phyloP scores from a whole-genome alignment of 1,140 invertebrate genomes.

The Procambarus virginalis region DNA sequence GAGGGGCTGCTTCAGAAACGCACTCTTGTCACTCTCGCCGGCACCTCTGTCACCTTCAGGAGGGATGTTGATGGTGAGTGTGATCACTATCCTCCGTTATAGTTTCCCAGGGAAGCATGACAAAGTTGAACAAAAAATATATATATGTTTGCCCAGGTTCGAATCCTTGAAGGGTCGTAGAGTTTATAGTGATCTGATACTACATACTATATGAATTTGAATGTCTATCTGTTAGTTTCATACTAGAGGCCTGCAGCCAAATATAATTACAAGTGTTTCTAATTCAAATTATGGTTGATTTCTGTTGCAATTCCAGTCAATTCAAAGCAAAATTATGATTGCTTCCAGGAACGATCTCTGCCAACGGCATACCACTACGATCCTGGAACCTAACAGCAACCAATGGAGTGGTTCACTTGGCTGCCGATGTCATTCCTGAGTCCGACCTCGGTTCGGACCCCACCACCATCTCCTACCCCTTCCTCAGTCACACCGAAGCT shows the following conservation, averaged over 20 bases:
- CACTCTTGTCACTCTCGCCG: constrained; percentile 52
- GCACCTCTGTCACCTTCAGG: constrained; percentile 65
- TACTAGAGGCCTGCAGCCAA: too few species aligned
- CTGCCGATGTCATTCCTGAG: constrained; percentile 59
- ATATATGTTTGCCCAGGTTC: too few species aligned
- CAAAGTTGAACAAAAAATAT: too few species aligned
- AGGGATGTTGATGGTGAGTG: constrained; percentile 38
- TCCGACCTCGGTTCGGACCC: constrained; percentile 58
- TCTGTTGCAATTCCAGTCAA: too few species aligned
- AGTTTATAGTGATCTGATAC: too few species aligned
- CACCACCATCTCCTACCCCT: constrained; percentile 28
- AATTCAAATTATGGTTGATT: too few species aligned
- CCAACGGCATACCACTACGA: constrained; percentile 54
- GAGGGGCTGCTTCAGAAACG: constrained; percentile 53
- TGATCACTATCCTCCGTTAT: too few species aligned
- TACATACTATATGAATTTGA: too few species aligned
- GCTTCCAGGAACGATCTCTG: constrained; percentile 57
- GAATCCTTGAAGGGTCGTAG: too few species aligned
- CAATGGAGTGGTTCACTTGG: constrained; percentile 63
- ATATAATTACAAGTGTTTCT: too few species aligned
- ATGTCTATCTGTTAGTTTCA: too few species aligned
- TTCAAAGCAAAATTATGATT: not conserved
- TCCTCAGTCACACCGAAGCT: constrained; percentile 36
- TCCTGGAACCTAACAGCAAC: constrained; percentile 51
- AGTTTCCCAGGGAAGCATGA: too few species aligned